Evolutionary conservation across 64 coral and sea anemone genomes (phyloP).

Genomic region (Montipora capricornis): DNA sequence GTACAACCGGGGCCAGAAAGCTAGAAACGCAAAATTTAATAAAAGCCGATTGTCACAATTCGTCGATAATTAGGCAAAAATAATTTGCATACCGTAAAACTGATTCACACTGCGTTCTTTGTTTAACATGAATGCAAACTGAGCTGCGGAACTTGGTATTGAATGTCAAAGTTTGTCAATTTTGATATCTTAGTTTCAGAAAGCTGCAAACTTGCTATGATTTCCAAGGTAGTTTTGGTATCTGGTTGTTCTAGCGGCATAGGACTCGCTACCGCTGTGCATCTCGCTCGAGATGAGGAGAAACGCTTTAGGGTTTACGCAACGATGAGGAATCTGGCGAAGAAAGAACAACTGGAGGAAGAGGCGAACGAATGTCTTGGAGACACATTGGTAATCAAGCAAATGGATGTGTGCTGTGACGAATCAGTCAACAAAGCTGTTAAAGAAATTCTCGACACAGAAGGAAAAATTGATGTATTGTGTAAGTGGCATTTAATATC

Average conservation of each 20-base stretch:
- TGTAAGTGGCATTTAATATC: slow-evolving; percentile 9
- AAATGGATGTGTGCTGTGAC: slow-evolving; percentile 79
- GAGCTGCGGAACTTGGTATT: no score
- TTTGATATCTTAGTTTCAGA: neutral
- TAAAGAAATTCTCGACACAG: slow-evolving; percentile 32
- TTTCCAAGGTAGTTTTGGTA: slow-evolving; percentile 49
- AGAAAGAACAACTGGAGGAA: slow-evolving; percentile 80
- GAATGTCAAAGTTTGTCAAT: no score
- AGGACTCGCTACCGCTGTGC: slow-evolving; percentile 68
- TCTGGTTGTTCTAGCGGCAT: slow-evolving; percentile 87
- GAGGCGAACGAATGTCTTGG: slow-evolving; percentile 60
- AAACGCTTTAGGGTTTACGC: slow-evolving; percentile 95
- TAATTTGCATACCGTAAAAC: no score
- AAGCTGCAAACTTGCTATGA: neutral
- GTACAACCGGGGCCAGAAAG: no score
- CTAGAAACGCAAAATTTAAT: no score
- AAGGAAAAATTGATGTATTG: slow-evolving; percentile 60
- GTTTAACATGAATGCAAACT: no score
- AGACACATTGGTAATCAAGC: slow-evolving; percentile 68
- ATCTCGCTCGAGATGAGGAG: slow-evolving; percentile 75
- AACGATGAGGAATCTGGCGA: slow-evolving; percentile 85
- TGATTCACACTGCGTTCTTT: no score
- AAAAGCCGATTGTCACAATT: no score
- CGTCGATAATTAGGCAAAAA: no score
- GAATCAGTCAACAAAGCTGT: slow-evolving; percentile 69